These are phyloP conservation scores for Chaetogeoica ovagalla DNA, from an alignment of 2,888 invertebrate genomes.

Conservation along the genomic window DNA sequence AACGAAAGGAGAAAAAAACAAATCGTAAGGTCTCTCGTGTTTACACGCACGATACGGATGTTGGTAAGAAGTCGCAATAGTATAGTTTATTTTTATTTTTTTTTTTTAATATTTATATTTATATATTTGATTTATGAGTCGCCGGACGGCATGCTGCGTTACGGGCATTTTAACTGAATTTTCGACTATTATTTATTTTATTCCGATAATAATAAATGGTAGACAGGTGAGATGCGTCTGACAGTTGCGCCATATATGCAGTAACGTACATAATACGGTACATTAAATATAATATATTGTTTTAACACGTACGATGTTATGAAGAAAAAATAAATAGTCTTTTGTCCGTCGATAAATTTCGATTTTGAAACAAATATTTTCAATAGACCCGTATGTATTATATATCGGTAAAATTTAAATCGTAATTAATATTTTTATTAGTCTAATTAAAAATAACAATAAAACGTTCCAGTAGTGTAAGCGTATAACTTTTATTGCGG, in stretches of 20 bases:
- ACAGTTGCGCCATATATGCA: slow-evolving; percentile 8
- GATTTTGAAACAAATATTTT: no score
- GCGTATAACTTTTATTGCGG: no score
- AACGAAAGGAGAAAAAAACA: no score
- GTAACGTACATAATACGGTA: neutral
- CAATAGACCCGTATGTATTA: no score
- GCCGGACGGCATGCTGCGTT: slow-evolving; percentile 34
- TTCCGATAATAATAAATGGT: slow-evolving; percentile 18
- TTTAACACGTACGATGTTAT: no score
- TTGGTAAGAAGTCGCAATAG: neutral
- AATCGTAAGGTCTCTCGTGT: slow-evolving; percentile 23
- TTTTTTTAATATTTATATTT: no score
- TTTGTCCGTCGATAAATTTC: no score
- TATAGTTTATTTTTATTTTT: neutral
- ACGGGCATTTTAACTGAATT: slow-evolving; percentile 35
- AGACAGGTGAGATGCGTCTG: slow-evolving; percentile 38
- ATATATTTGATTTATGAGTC: slow-evolving; percentile 43
- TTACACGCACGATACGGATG: slow-evolving; percentile 32
- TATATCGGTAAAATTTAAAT: no score
- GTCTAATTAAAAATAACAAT: no score
- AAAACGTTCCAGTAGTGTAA: no score
- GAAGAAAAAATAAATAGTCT: neutral
- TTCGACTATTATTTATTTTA: slow-evolving; percentile 39
- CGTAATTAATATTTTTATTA: no score
- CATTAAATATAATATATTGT: slow-evolving; percentile 6